Evolutionary conservation across 23 tunicate genomes (phyloP).

Genomic region (Trididemnum nubilum): DNA sequence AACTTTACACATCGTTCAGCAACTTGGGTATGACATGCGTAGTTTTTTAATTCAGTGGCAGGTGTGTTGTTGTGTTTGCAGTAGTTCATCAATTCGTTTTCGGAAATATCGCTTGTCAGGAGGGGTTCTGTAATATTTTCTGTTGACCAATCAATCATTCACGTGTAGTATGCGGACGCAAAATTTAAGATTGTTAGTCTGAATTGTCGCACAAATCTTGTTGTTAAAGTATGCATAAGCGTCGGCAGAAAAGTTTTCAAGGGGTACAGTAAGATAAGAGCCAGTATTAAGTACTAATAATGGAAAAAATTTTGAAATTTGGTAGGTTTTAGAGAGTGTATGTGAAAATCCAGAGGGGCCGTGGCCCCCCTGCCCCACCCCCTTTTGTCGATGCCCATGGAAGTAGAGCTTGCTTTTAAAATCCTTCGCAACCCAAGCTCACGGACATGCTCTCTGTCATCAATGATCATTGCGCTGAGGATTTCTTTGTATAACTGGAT

Average conservation of each 20-base stretch:
- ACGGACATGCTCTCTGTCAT: not conserved
- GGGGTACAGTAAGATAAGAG: too few relatives aligned
- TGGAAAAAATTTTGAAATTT: too few relatives aligned
- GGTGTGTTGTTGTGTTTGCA: not conserved
- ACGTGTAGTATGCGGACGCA: not conserved
- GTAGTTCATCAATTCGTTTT: not conserved
- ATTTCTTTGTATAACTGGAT: constrained; percentile 8
- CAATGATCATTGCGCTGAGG: not conserved
- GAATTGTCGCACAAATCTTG: constrained; percentile 8
- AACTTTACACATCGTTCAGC: constrained; percentile 16
- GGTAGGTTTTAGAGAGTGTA: too few relatives aligned
- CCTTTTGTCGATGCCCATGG: too few relatives aligned
- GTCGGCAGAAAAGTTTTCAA: too few relatives aligned
- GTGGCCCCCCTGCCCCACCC: too few relatives aligned
- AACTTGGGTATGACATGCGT: constrained; percentile 13
- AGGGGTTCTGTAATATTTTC: constrained; percentile 12
- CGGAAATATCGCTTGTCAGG: not conserved
- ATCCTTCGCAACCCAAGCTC: not conserved
- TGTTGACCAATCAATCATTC: constrained; percentile 2
- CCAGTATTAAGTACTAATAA: too few relatives aligned
- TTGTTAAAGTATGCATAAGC: too few relatives aligned
- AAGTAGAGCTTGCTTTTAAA: constrained; percentile 12
- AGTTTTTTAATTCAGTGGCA: constrained; percentile 6
- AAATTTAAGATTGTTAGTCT: constrained; percentile 14
- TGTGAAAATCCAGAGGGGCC: too few relatives aligned